Evolutionary conservation across 2,113 vertebrate species (phyloP).

Genomic region (Illadopsis cleaveri): DNA sequence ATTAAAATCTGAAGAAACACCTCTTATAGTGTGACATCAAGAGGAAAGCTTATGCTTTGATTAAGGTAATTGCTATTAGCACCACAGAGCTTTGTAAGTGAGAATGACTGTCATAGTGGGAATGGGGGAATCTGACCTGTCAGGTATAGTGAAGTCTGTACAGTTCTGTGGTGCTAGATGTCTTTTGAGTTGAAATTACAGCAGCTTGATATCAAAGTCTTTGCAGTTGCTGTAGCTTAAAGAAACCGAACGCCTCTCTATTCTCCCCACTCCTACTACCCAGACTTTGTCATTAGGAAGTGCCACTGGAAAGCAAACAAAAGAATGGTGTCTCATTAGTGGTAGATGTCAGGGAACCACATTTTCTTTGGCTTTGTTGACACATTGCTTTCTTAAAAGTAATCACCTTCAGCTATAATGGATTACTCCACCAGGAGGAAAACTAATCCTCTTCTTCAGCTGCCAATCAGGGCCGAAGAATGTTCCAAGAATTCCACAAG

Average conservation of each 20-base stretch:
- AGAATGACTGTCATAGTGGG: neutral
- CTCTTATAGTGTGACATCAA: neutral
- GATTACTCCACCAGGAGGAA: slow-evolving; percentile 48
- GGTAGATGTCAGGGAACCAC: neutral
- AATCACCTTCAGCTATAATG: slow-evolving; percentile 3
- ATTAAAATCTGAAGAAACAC: neutral
- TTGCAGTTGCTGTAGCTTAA: neutral
- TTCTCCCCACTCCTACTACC: neutral
- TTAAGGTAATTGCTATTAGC: neutral
- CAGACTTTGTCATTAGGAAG: neutral
- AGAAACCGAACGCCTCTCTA: neutral
- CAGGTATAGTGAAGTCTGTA: neutral
- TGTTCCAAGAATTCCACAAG: slow-evolving; percentile 60
- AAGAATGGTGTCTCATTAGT: slow-evolving; percentile 19
- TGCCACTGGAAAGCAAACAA: neutral
- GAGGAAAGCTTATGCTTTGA: neutral
- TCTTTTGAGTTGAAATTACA: neutral
- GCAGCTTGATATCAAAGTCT: neutral
- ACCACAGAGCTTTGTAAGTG: neutral
- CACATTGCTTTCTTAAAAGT: slow-evolving; percentile 25
- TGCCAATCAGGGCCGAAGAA: slow-evolving; percentile 15
- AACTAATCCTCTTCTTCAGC: slow-evolving; percentile 44
- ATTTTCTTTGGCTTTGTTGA: slow-evolving; percentile 22
- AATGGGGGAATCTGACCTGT: rapidly evolving
- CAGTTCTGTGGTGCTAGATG: neutral